These are phyloP conservation scores for Sebastes wilsoni DNA, from an alignment of 2,797 vertebrate genomes.

Conservation along the genomic window DNA sequence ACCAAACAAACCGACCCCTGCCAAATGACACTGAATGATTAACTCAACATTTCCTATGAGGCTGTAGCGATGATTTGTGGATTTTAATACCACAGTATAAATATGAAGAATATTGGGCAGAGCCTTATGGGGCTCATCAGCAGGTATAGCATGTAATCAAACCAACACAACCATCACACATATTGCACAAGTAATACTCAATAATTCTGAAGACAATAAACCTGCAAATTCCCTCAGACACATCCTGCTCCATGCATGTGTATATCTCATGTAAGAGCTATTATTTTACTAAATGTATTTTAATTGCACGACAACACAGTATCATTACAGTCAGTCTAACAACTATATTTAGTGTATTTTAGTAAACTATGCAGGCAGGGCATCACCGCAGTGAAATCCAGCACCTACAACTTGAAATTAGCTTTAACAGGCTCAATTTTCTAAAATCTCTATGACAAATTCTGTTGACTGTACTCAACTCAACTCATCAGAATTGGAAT, in stretches of 20 bases:
- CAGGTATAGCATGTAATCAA: background rate
- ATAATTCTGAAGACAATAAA: background rate
- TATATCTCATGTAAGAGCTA: background rate
- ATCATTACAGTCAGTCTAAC: constrained; percentile 10
- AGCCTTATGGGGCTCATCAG: background rate
- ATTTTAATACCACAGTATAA: background rate
- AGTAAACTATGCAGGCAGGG: background rate
- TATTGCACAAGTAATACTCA: background rate
- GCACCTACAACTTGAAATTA: background rate
- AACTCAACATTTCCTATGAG: constrained; percentile 15
- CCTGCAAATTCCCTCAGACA: background rate
- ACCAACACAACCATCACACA: background rate
- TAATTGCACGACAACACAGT: background rate
- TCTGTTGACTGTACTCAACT: background rate
- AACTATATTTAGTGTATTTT: constrained; percentile 1
- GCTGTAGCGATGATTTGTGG: background rate
- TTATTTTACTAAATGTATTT: constrained; percentile 1
- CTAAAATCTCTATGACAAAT: background rate
- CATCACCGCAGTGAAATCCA: background rate
- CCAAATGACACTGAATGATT: constrained; percentile 29
- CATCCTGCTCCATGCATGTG: background rate
- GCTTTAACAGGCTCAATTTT: background rate
- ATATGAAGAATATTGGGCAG: background rate
- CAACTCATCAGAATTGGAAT: background rate
- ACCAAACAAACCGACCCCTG: constrained; percentile 20